phyloP scores from a whole-genome alignment of 2,797 vertebrate genomes.

The Amblyopsis hoosieri region DNA sequence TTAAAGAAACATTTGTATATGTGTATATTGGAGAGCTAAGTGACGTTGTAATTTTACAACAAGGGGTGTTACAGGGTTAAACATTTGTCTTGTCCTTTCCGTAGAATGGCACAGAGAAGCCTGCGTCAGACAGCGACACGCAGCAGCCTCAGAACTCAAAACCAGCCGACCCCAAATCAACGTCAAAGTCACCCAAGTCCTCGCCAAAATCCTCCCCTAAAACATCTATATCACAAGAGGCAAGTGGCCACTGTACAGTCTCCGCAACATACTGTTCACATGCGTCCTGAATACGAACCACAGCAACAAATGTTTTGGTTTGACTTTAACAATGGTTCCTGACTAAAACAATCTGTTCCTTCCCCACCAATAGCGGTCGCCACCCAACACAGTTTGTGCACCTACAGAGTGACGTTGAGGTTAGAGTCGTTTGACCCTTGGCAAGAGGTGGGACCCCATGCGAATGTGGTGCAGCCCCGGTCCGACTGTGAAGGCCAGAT shows the following conservation, averaged over 20 bases:
- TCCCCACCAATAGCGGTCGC: conserved; percentile 39
- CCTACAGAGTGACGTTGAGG: conserved; percentile 66
- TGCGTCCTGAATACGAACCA: background rate
- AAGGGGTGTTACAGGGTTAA: too few relatives aligned
- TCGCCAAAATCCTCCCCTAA: conserved; percentile 52
- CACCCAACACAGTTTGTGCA: conserved; percentile 50
- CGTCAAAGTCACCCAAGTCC: conserved; percentile 63
- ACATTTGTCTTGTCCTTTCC: background rate
- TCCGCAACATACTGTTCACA: background rate
- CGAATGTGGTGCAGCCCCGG: conserved; percentile 32
- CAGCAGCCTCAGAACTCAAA: conserved; percentile 63
- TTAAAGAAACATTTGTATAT: too few relatives aligned
- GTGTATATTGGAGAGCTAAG: too few relatives aligned
- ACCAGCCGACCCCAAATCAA: conserved; percentile 51
- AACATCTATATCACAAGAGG: conserved; percentile 55
- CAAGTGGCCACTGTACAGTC: conserved; percentile 8
- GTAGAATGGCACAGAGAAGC: conserved; percentile 75
- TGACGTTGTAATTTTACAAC: too few relatives aligned
- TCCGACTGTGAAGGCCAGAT: conserved; percentile 21
- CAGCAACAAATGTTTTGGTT: too few relatives aligned
- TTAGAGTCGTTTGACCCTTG: conserved; percentile 55
- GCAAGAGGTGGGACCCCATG: conserved; percentile 64
- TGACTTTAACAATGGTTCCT: background rate
- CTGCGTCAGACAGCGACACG: conserved; percentile 64
- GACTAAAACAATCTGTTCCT: background rate